A percentile compares a stretch with the other conserved stretches of the same genome.
phyloP scores from a whole-genome alignment of 2,888 invertebrate species.

The Amphipyra tragopoginis region DNA sequence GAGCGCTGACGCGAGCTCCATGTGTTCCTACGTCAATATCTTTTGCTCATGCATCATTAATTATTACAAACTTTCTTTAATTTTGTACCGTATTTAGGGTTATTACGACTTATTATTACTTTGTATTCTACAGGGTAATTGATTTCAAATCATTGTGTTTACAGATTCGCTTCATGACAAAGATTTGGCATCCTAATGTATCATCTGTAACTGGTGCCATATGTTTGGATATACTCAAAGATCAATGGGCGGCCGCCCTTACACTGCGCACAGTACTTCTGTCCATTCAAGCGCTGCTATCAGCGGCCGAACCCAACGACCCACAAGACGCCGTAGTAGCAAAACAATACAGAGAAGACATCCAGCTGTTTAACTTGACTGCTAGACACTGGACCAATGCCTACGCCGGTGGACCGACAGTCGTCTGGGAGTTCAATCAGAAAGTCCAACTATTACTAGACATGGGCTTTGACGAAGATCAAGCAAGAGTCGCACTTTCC shows the following conservation, averaged over 20 bases:
- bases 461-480: conserved; percentile 98
- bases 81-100: not conserved
- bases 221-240: conserved; percentile 99
- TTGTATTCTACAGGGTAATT: not conserved
- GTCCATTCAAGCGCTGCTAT: conserved; percentile 98
- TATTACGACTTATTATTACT: not conserved
- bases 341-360: conserved; percentile 97
- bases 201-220: conserved; percentile 99
- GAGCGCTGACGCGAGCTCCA: too few relatives aligned
- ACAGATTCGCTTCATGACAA: conserved; percentile 98
- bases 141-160: conserved; percentile 54
- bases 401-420: conserved; percentile 95
- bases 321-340: conserved; percentile 99
- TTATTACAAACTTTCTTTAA: not conserved
- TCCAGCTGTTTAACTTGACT: conserved; percentile 96
- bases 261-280: conserved; percentile 98
- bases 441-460: conserved; percentile 96
- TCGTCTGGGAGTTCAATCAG: conserved; percentile 93
- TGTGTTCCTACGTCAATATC: too few relatives aligned
- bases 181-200: conserved; percentile 99
- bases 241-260: conserved; percentile 99
- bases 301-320: conserved; percentile 97
- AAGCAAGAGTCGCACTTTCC: conserved; percentile 96
- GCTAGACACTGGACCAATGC: conserved; percentile 98
- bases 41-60: too few relatives aligned